Evolutionary conservation across 2,797 vertebrate species (phyloP).

Genomic region (Enteromius unitaeniatus): DNA sequence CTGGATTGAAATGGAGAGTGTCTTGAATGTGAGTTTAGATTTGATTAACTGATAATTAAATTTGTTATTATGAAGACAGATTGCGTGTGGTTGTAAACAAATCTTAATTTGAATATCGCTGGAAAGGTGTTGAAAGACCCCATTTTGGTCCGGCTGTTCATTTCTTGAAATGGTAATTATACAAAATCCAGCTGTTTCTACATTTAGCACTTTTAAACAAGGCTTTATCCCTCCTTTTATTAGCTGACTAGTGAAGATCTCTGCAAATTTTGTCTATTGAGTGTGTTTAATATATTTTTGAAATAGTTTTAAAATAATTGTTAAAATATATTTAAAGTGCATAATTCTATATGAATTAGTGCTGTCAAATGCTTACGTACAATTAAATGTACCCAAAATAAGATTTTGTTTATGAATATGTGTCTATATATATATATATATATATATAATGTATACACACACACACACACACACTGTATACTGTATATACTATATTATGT

Average conservation of each 20-base stretch:
- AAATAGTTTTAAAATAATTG: too few species aligned
- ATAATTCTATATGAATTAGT: too few species aligned
- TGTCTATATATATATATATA: too few species aligned
- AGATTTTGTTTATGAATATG: too few species aligned
- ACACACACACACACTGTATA: too few species aligned
- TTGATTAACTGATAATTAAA: slow-evolving; percentile 88
- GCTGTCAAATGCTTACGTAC: too few species aligned
- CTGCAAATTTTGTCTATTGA: background rate
- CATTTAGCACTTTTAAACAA: background rate
- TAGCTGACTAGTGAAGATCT: background rate
- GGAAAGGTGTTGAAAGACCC: slow-evolving; percentile 22
- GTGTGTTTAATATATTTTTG: too few species aligned
- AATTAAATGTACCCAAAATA: too few species aligned
- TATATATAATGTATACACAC: too few species aligned
- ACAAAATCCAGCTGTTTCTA: slow-evolving; percentile 38
- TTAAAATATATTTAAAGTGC: too few species aligned
- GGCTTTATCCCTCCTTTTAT: background rate
- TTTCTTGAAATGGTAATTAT: slow-evolving; percentile 36
- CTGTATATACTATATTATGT: too few species aligned
- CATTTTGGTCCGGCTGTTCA: slow-evolving; percentile 20
- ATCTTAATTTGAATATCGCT: slow-evolving; percentile 16
- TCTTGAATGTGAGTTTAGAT: slow-evolving; percentile 78
- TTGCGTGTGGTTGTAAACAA: slow-evolving; percentile 1
- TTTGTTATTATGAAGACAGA: slow-evolving; percentile 78
- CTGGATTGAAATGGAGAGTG: slow-evolving; percentile 81